These are phyloP conservation scores for Carassius carassius DNA, from an alignment of 2,113 vertebrate species.

Conservation along the genomic window DNA sequence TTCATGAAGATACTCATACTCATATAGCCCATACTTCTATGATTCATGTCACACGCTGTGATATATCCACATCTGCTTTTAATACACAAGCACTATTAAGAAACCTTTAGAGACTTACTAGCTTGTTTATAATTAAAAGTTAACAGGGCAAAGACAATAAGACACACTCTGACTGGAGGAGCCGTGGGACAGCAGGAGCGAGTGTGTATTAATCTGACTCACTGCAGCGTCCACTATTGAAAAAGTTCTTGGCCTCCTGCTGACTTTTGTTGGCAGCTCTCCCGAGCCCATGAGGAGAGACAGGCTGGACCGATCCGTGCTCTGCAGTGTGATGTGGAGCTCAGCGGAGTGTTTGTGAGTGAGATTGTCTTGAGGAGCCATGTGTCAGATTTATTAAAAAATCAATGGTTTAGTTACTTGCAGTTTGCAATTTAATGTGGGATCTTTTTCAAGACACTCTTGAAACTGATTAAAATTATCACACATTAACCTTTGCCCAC, in stretches of 20 bases:
- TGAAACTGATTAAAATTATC: conserved; percentile 10
- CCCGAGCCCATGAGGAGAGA: background rate
- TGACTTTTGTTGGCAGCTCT: background rate
- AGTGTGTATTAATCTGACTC: conserved; percentile 12
- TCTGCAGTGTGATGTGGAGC: background rate
- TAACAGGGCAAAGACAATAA: background rate
- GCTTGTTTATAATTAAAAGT: conserved; percentile 18
- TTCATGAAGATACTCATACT: background rate
- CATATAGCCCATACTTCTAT: background rate
- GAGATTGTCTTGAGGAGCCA: background rate
- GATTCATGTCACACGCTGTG: background rate
- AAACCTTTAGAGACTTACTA: background rate
- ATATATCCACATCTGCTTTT: background rate
- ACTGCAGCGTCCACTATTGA: background rate
- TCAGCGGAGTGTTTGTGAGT: background rate
- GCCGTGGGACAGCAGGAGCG: background rate
- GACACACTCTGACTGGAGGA: background rate
- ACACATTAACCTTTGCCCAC: conserved; percentile 29
- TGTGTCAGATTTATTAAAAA: background rate
- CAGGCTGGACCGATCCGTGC: background rate
- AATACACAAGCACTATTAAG: background rate
- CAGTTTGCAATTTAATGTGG: background rate
- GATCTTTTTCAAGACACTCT: background rate
- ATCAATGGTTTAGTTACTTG: too few relatives aligned
- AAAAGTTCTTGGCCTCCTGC: background rate